Base-by-base conservation (phyloP, 2,113 vertebrate genomes). In the Prietella phreatophila region DNA sequence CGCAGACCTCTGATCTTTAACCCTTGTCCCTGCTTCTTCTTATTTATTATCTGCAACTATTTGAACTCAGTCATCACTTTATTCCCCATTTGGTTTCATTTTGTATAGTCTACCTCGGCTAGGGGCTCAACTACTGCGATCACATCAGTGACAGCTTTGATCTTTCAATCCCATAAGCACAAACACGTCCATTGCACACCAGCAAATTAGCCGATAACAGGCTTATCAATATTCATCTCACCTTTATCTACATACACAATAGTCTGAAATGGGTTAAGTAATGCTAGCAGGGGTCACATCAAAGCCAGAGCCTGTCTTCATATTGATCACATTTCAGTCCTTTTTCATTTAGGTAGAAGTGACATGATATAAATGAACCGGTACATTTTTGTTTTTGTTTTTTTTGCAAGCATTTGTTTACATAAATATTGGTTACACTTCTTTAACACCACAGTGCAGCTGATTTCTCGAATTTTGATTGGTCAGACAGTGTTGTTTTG, bases 151-250 rank as follows among this genome's bases (percentile, higher is more conserved):
- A 71, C 56, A 22, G 50, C 85, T 89, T 89, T 89, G 88, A 89
- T 86, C 88, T 76, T 67, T 55, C 53, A 56, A 42, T 65, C 30
- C 69, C 56, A 56, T 17, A 22, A 78, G 47, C 58, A 78, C 71
- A 50, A 83, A 82, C 84, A 76, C 14, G 47, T 71, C 25, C n/a
- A 53, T 33, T 6, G n/a, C 73, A 65, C 87, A 58, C 65, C 63
- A 39, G 65, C 47, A 79, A 89, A 87, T 87, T 89, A 85, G 25
- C 55, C 63, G 55, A 42, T 80, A 27, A 83, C 79, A 67, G 39
- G 47, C 73, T 84, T 88, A 89, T 89, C 88, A 79, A 86, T 86
- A 89, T 83, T 63, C 69, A 90, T 80, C 86, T 90, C 78, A 5
- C 33, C 65, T 39, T 85, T 73, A 88, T 75, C 84, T 69, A 27